Conservation (phyloP, 2,888 invertebrate species). For the Drosophila rellima region DNA sequence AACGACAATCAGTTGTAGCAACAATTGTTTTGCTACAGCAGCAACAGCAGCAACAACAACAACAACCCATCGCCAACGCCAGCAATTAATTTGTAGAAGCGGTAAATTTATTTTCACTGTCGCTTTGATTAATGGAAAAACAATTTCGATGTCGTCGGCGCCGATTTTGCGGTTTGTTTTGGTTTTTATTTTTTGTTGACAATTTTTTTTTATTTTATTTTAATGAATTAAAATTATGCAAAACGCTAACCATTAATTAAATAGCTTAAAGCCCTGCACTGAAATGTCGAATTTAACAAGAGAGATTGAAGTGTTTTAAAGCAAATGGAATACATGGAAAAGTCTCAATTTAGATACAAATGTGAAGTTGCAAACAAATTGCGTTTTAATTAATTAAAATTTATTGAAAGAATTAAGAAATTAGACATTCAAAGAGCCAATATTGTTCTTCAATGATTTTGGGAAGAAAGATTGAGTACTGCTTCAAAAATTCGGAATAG, state of each 20-base stretch:
- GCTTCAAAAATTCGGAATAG: background rate
- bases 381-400: constrained; percentile 8
- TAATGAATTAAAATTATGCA: constrained; percentile 66
- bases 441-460: background rate
- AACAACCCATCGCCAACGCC: constrained; percentile 36
- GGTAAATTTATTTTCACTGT: constrained; percentile 64
- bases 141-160: constrained; percentile 52
- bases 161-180: constrained; percentile 23
- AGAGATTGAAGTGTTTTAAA: constrained; percentile 47
- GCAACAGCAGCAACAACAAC: constrained; percentile 30
- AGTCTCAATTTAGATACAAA: constrained; percentile 8
- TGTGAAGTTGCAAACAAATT: constrained; percentile 11
- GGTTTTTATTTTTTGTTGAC: constrained; percentile 36
- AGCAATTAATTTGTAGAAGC: constrained; percentile 60
- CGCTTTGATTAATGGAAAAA: constrained; percentile 75
- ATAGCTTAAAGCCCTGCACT: constrained; percentile 42
- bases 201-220: constrained; percentile 41
- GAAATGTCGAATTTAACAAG: constrained; percentile 23
- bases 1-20: constrained; percentile 66
- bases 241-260: constrained; percentile 70
- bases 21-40: constrained; percentile 66
- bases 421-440: background rate
- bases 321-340: constrained; percentile 18
- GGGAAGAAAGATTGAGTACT: constrained; percentile 1
- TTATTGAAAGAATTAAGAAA: background rate